Base-by-base conservation (phyloP, 2,113 vertebrate species). In the Saccopteryx bilineata region DNA sequence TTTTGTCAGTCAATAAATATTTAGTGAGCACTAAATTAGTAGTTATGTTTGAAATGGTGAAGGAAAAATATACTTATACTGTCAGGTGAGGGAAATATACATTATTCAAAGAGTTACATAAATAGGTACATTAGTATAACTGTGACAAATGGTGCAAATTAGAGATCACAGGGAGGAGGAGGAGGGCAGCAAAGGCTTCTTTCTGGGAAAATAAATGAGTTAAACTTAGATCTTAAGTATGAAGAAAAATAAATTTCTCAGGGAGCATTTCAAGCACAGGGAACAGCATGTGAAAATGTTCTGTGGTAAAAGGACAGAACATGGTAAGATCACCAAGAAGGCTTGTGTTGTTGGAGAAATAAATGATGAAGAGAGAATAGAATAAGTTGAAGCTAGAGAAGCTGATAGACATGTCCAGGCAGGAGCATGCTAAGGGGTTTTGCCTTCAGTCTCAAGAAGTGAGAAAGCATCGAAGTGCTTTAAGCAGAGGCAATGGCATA, bases 11-110 rank as follows among this genome's bases (percentile, higher is more conserved):
- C 33, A 88, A 65, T 33, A 63, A 81, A 71, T 83, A 66, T 54
- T 82, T 89, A 71, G 19, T 86, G 31, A 80, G 28, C 58, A 83
- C 26, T 86, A 72, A 91, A 65, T 91, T 82, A 93, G n/a, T 13
- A 61, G 56, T 71, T 85, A 72, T 85, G 33, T 56, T 60, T 83
- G 78, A 24, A 90, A 23, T 60, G 31, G 23, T 84, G 10, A 89
- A 28, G 14, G 14, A 93, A 90, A 93, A 72, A 80, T 33, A 93
- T 4, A 65, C 2, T 81, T 11, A 68, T 71, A 71, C 48, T 87
- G 6, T 69, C 21, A 50, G 56, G 66, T 69, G 28, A 24, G 13
- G 60, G 33, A 78, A 82, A 63, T 13, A 69, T 7, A 18, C 15
- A 58, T 61, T 88, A 72, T 83, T 86, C 19, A n/a, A 89, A 74